Conservation (phyloP, 2,888 invertebrate genomes). For the Monoplex corrugatus region DNA sequence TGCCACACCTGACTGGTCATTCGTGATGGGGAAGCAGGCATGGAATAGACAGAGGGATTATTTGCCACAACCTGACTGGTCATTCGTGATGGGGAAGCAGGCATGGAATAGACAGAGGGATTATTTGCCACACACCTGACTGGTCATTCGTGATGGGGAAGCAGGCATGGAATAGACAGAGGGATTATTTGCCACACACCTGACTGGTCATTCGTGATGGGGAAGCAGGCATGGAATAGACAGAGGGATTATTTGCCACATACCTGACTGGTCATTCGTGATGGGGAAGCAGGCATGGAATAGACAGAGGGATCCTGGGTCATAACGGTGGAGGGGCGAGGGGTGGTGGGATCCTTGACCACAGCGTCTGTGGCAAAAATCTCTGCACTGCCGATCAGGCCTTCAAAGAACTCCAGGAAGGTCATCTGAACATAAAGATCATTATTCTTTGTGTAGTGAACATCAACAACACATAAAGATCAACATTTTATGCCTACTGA, state of each 20-base stretch:
- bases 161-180: neutral
- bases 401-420: slow-evolving; percentile 82
- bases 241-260: neutral
- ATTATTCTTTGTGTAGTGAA: too few species aligned
- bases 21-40: too few species aligned
- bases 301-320: slow-evolving; percentile 74
- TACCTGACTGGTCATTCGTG: slow-evolving; percentile 75
- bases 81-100: neutral
- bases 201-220: too few species aligned
- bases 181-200: too few species aligned
- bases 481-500: too few species aligned
- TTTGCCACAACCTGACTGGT: too few species aligned
- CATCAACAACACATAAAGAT: too few species aligned
- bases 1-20: too few species aligned
- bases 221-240: neutral
- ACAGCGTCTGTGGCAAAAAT: slow-evolving; percentile 79
- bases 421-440: slow-evolving; percentile 76
- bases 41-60: too few species aligned
- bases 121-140: too few species aligned
- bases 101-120: neutral
- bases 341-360: slow-evolving; percentile 77
- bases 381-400: slow-evolving; percentile 80
- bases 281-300: slow-evolving; percentile 74
- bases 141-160: too few species aligned
- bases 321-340: slow-evolving; percentile 71